Evolutionary conservation across 2,113 vertebrate genomes (phyloP).

Genomic region (Megaptera novaeangliae): DNA sequence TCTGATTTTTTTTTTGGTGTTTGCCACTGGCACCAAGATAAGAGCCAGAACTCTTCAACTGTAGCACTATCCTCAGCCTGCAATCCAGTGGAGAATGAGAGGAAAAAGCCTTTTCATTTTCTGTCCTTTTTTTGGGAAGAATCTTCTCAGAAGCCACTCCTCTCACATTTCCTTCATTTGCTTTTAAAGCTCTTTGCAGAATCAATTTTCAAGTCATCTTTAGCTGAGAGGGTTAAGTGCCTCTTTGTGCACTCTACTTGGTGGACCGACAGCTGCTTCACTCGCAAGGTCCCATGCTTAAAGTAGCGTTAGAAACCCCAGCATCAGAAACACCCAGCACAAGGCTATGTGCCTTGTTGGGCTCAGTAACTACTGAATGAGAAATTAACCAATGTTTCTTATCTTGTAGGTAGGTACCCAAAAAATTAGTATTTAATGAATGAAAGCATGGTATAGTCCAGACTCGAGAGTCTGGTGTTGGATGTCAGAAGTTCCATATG

Average conservation of each 20-base stretch:
- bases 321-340: not conserved
- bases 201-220: not conserved
- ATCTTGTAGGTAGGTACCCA: not conserved
- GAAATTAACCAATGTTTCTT: not conserved
- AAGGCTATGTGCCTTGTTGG: not conserved
- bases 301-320: not conserved
- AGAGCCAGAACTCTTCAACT: not conserved
- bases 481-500: not conserved
- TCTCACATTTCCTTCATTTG: not conserved
- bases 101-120: not conserved
- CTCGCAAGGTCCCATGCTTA: not conserved
- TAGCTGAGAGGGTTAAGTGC: not conserved
- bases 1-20: not conserved
- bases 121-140: not conserved
- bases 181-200: slow-evolving; percentile 11
- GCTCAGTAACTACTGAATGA: not conserved
- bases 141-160: not conserved
- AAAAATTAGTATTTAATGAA: not conserved
- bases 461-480: not conserved
- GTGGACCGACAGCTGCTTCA: not conserved
- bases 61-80: not conserved
- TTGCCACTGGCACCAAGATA: not conserved
- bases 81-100: not conserved
- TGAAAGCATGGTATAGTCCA: not conserved
- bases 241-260: not conserved